These are phyloP conservation scores for Stomorhina lunata DNA, from an alignment of 2,888 invertebrate species.

Conservation along the genomic window DNA sequence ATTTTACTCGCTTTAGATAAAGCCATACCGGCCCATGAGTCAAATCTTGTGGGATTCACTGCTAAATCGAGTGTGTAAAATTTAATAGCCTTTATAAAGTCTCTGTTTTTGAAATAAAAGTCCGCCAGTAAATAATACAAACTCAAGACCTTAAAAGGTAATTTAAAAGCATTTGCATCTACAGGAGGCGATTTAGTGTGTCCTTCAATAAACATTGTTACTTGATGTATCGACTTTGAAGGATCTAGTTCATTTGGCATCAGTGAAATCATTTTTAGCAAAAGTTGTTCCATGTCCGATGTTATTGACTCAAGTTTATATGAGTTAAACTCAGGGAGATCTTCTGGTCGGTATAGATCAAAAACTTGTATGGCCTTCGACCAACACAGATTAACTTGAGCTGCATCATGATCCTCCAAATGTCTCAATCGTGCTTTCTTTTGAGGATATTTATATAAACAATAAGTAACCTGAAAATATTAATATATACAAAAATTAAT, in stretches of 20 bases:
- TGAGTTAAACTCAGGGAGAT: conserved; percentile 90
- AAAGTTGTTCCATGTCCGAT: conserved; percentile 88
- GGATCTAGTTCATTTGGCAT: conserved; percentile 87
- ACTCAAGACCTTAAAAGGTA: conserved; percentile 84
- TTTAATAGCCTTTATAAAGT: conserved; percentile 86
- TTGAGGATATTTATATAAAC: conserved; percentile 91
- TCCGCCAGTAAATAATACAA: conserved; percentile 96
- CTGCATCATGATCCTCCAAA: conserved; percentile 84
- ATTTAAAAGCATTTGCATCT: conserved; percentile 80
- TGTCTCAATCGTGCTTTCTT: conserved; percentile 82
- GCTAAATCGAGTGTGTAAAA: conserved; percentile 92
- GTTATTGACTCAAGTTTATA: conserved; percentile 88
- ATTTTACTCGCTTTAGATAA: conserved; percentile 88
- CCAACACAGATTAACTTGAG: conserved; percentile 86
- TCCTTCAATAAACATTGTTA: conserved; percentile 86
- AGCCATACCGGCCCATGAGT: conserved; percentile 96
- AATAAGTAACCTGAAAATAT: conserved; percentile 82
- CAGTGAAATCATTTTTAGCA: conserved; percentile 85
- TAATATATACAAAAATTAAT: not conserved
- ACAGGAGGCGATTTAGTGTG: conserved; percentile 81
- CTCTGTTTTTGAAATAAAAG: conserved; percentile 94
- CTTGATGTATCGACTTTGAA: conserved; percentile 82
- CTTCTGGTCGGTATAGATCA: conserved; percentile 89
- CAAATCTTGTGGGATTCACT: conserved; percentile 88
- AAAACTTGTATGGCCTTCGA: conserved; percentile 87